Evolutionary conservation across 2,888 invertebrate species (phyloP), one percentile per base, ranked within the genome.

Genomic region (Neocrepidodera transversa): DNA sequence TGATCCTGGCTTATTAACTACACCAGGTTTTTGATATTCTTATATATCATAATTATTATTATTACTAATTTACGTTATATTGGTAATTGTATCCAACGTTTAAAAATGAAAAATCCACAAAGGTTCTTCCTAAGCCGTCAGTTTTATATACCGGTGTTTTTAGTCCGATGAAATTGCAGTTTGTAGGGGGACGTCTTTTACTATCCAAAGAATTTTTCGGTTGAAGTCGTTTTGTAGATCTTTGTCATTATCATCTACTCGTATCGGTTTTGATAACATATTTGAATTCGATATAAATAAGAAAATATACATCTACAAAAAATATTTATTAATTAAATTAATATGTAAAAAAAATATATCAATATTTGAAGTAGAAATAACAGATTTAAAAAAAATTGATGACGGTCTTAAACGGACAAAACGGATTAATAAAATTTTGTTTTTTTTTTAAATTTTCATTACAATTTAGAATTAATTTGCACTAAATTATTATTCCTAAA

Each of bases 71-170:
- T 26, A 74, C 69, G 48, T 74, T 72, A 54, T 71, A 68, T 28
- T 72, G 68, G 51, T 74, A 68, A 60, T 74, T 72, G 54, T 74
- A 68, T 50, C 68, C 71, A 2, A 74, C 64, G 51, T 75, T 71
- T 13, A 70, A 28, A 30, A 68, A 68, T 49, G 70, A 68, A 3
- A 71, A 61, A 45, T 74, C 75, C 10, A 75, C 64, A 49, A 75
- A 74, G 1, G 73, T 73, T 30, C 73, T 63, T 4, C 74, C 75
- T 2, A 61, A 53, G 5, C 55, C 68, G 40, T 67, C 59, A 6
- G 49, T 49, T 51, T 64, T 68, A 14, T 59, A 59, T 26, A 48
- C 49, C 6, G 64, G 64, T 53, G 54, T 61, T 16, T 65, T 61
- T 18, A 58, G 47, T 1, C 67, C 67, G 7, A 59, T 64, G 45